phyloP scores from a whole-genome alignment of 2,113 vertebrate species.

The Dermatemys mawii region DNA sequence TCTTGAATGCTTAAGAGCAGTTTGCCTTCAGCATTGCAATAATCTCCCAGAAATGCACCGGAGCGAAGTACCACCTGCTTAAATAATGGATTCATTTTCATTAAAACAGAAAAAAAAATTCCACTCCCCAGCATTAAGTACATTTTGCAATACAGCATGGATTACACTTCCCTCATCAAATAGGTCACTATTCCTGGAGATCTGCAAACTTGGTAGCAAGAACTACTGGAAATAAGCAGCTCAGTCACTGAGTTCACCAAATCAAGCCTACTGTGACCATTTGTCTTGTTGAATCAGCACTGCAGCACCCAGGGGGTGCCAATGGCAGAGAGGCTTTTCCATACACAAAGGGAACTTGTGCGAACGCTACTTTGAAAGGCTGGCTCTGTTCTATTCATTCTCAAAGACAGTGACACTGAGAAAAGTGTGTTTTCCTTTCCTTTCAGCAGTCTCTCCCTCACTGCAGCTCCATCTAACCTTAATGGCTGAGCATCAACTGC shows the following conservation, averaged over 20 bases:
- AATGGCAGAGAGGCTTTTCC: background rate
- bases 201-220: accelerated
- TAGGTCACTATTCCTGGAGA: background rate
- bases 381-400: background rate
- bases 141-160: background rate
- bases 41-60: slow-evolving; percentile 25
- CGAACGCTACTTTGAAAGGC: background rate
- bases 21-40: background rate
- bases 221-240: background rate
- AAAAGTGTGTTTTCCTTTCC: accelerated
- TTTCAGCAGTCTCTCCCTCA: background rate
- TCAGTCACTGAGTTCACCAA: background rate
- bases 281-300: background rate
- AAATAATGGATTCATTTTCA: slow-evolving; percentile 11
- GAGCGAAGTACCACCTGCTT: slow-evolving; percentile 12
- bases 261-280: background rate
- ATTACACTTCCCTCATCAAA: background rate
- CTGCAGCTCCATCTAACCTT: accelerated
- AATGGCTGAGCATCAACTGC: background rate
- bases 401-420: accelerated
- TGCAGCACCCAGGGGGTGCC: background rate
- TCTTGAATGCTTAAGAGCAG: background rate
- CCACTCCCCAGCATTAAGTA: too few species aligned
- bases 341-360: background rate
- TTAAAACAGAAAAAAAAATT: background rate